These are phyloP conservation scores for Standfussiana lucernea DNA, from an alignment of 2,888 invertebrate genomes.

Conservation along the genomic window DNA sequence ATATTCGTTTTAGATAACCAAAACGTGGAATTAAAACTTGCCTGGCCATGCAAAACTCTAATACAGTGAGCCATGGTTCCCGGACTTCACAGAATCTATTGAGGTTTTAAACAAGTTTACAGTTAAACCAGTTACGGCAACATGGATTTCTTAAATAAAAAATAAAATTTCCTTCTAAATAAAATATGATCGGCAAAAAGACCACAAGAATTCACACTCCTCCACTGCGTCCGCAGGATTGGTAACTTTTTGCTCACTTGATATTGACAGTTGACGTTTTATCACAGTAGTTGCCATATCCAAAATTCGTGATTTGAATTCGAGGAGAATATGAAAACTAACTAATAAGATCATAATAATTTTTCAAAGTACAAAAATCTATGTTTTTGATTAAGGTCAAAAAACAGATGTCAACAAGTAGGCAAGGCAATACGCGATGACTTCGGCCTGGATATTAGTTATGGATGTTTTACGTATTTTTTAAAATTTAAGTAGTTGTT, in stretches of 20 bases:
- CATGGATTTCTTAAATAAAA: slow-evolving; percentile 79
- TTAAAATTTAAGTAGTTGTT: no score
- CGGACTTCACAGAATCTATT: slow-evolving; percentile 81
- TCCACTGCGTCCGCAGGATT: slow-evolving; percentile 73
- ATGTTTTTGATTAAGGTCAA: not conserved
- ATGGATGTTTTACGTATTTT: no score
- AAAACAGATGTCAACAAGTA: no score
- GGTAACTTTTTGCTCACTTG: slow-evolving; percentile 61
- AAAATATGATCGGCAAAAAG: slow-evolving; percentile 53
- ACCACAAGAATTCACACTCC: slow-evolving; percentile 55
- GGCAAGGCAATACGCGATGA: no score
- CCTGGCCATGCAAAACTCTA: slow-evolving; percentile 95
- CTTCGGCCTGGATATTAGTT: no score
- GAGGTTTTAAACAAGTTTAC: slow-evolving; percentile 71
- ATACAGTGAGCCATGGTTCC: slow-evolving; percentile 94
- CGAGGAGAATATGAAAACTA: slow-evolving; percentile 11
- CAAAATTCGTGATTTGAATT: not conserved
- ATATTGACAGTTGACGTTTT: slow-evolving; percentile 37
- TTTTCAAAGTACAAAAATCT: not conserved
- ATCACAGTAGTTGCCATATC: slow-evolving; percentile 39
- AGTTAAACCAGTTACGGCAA: slow-evolving; percentile 80
- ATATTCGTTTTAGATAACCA: slow-evolving; percentile 34
- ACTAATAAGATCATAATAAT: not conserved
- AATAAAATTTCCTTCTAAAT: slow-evolving; percentile 67
- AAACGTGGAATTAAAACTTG: slow-evolving; percentile 84